These are phyloP conservation scores for Bostrychus sinensis DNA, from an alignment of 2,113 vertebrate genomes.

Conservation along the genomic window DNA sequence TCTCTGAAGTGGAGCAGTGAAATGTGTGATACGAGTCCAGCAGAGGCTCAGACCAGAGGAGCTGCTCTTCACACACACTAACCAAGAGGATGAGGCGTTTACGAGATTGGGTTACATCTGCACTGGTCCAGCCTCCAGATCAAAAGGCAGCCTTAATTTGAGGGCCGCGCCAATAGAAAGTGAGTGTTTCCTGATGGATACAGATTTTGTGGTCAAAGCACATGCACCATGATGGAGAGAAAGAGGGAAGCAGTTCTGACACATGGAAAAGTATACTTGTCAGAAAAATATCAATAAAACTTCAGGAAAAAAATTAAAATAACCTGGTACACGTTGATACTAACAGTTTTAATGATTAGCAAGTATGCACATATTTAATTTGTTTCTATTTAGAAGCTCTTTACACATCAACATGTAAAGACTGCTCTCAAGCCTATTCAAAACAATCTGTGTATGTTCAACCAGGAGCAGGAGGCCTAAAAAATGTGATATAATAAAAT, in stretches of 20 bases:
- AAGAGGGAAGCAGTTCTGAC: slow-evolving; percentile 33
- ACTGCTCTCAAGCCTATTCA: too few species aligned
- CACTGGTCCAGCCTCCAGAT: slow-evolving; percentile 77
- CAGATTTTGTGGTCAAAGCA: slow-evolving; percentile 71
- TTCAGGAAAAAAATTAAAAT: too few species aligned
- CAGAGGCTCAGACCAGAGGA: slow-evolving; percentile 39
- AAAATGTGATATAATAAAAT: too few species aligned
- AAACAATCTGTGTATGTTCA: too few species aligned
- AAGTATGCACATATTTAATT: too few species aligned
- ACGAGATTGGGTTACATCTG: slow-evolving; percentile 82
- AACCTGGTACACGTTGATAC: too few species aligned
- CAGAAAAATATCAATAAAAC: slow-evolving; percentile 3
- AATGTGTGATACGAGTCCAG: slow-evolving; percentile 61
- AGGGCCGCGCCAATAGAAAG: slow-evolving; percentile 73
- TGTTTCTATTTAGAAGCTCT: too few species aligned
- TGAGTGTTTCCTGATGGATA: slow-evolving; percentile 78
- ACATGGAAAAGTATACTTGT: neutral
- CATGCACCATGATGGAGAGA: slow-evolving; percentile 29
- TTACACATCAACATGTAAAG: too few species aligned
- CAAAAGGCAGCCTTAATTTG: slow-evolving; percentile 79
- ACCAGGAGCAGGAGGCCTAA: too few species aligned
- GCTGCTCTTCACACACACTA: slow-evolving; percentile 68
- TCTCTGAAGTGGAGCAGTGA: slow-evolving; percentile 68
- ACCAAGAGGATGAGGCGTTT: slow-evolving; percentile 81
- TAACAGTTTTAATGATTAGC: too few species aligned